Base-by-base conservation (phyloP, 2,113 vertebrate genomes). In the Cinclus mexicanus region DNA sequence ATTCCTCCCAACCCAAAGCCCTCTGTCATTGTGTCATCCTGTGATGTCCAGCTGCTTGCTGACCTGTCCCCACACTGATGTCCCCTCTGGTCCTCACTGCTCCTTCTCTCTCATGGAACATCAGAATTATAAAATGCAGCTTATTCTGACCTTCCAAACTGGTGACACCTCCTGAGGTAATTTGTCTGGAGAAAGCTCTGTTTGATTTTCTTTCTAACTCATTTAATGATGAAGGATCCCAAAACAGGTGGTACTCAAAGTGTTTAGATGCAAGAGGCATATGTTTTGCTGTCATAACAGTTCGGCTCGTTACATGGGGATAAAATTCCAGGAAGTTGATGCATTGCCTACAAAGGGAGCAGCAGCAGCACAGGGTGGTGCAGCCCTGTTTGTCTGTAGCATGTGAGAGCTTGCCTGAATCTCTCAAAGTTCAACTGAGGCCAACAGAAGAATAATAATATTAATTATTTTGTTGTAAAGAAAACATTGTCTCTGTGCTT, bases 201-300 rank as follows among this genome's bases (percentile, higher is more conserved):
- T 79, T 97, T 97, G 88, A 64, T 97, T 90, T 94, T 60, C 64
- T 46, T 83, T 83, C 74, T 93, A 93, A 95, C 90, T 85, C 61
- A 28, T 85, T 96, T 96, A 97, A 95, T 84, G 93, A 87, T 35
- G 85, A 70, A 93, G 94, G 77, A 95, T 96, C 90, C 35, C 87
- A 71, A 63, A 96, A 83, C 89, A 97, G 97, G 96, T 96, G 96
- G 83, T 89, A 96, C 86, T 92, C 84, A 87, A 63, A 92, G 91
- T 68, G 83, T 92, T 60, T 81, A 88, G 95, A 94, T 89, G 89
- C 88, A 56, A 67, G 87, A 85, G 5, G 7, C 80, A 81, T 90
- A 65, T 90, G 91, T 95, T 94, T 96, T 17, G 5, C 94, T 69
- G 47, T 96, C 95, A 96, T 63, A 97, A 95, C 93, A 91, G 76